These are phyloP conservation scores for Valencia hispanica DNA, from an alignment of 2,797 vertebrate species.

Conservation along the genomic window DNA sequence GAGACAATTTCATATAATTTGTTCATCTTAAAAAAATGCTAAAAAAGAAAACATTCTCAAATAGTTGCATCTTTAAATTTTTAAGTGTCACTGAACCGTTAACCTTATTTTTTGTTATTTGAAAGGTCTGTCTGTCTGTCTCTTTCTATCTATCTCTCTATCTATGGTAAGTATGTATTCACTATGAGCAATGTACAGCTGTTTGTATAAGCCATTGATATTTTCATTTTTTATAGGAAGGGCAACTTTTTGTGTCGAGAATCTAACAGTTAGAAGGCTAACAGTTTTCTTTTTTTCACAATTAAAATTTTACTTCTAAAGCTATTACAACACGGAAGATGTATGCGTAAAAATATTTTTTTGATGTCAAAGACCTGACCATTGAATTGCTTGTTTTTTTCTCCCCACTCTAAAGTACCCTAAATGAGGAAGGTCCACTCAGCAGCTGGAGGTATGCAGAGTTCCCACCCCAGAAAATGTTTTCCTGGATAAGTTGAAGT, in stretches of 20 bases:
- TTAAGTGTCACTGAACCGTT: too few relatives aligned
- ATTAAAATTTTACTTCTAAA: conserved; percentile 22
- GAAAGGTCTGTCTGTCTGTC: not conserved
- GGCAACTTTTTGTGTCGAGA: not conserved
- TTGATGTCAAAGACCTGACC: conserved; percentile 58
- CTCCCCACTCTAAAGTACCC: conserved; percentile 82
- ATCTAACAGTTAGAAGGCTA: not conserved
- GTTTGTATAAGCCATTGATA: too few relatives aligned
- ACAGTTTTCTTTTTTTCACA: not conserved
- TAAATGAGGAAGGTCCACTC: conserved; percentile 82
- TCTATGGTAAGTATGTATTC: conserved; percentile 1
- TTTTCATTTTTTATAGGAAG: not conserved
- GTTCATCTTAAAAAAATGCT: not conserved
- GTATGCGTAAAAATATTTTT: conserved; percentile 21
- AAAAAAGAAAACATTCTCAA: not conserved
- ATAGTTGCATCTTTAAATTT: too few relatives aligned
- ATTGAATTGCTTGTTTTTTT: conserved; percentile 77
- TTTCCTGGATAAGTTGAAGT: conserved; percentile 59
- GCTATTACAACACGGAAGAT: conserved; percentile 8
- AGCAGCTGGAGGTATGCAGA: conserved; percentile 83
- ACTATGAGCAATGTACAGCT: not conserved
- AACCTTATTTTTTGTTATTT: not conserved
- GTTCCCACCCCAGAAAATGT: conserved; percentile 55
- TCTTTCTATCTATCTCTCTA: too few relatives aligned
- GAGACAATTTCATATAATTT: not conserved